Conservation (phyloP, 2,888 invertebrate species). For the Lepas anatifera region DNA sequence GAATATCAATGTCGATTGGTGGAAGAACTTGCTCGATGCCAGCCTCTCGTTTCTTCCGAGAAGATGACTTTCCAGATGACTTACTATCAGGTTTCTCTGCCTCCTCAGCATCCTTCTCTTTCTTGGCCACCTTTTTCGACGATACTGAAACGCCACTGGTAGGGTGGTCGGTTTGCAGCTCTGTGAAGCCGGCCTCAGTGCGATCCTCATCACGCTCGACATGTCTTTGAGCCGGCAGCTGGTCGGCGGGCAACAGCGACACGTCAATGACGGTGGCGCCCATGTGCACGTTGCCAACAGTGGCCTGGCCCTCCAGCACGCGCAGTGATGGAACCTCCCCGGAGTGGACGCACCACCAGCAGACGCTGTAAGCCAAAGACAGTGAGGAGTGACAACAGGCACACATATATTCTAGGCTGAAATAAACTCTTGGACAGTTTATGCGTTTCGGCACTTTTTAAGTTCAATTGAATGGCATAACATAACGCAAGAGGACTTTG, state of each 20-base stretch:
- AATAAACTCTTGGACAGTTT: too few relatives aligned
- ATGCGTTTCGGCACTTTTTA: too few relatives aligned
- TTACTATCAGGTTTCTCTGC: neutral
- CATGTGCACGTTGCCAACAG: neutral
- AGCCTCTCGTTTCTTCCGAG: too few relatives aligned
- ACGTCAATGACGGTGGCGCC: neutral
- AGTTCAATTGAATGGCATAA: too few relatives aligned
- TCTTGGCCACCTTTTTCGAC: neutral
- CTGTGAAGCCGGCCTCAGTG: slow-evolving; percentile 24
- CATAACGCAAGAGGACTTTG: too few relatives aligned
- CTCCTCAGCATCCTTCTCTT: neutral
- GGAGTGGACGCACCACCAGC: too few relatives aligned
- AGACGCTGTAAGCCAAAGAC: too few relatives aligned
- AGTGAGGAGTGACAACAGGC: too few relatives aligned
- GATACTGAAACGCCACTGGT: too few relatives aligned
- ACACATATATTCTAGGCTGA: too few relatives aligned
- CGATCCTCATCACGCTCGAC: neutral
- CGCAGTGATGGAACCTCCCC: neutral
- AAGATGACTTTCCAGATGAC: too few relatives aligned
- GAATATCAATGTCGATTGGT: neutral
- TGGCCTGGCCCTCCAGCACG: neutral
- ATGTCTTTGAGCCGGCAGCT: neutral
- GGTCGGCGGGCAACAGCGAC: neutral
- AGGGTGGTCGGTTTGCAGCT: slow-evolving; percentile 12
- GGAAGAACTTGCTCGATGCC: too few relatives aligned